Base-by-base conservation (phyloP, 2,797 vertebrate species). In the Silurus lanzhouensis region DNA sequence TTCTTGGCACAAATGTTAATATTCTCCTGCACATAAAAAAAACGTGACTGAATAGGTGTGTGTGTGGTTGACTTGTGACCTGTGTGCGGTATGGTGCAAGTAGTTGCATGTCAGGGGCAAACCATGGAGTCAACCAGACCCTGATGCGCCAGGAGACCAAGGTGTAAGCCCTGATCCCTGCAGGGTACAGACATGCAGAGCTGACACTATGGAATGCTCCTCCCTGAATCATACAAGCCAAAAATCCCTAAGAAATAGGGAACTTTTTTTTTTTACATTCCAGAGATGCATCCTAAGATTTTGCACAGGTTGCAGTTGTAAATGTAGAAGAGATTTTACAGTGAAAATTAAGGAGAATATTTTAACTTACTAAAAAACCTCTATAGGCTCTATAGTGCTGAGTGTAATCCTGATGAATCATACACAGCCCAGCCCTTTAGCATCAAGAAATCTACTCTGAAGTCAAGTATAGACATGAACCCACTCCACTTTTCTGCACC, bases 131-230 rank as follows among this genome's bases (percentile, higher is more conserved):
- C 88, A 89, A 83, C 77, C 83, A 84, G 55, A 81, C 82, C 46
- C 55, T 70, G 84, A 80, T 84, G 63, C 63, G 83, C 89, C 91
- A 92, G 90, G 89, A 90, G 90, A 92, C 85, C 82, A 85, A 86
- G 88, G 89, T 93, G 93, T 92, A 89, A 91, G 79, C 90, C 91
- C 85, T 87, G 90, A 90, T 88, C 92, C 83, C 95, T 92, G 82
- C 88, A 92, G 95, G 95, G 94, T 78, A 88, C 92, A 91, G 90
- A 88, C 92, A 93, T 93, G 94, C 92, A 92, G 79, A 91, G 85
- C 90, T 96, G 95, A 95, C 95, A 95, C 90, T 90, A 88, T 94
- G 89, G 95, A 96, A 97, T 96, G 94, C 89, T 93, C 86, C 17
- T 88, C 88, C 84, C 82, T 94, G 90, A 94, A 90, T 91, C 83